Evolutionary conservation across 2,797 vertebrate species (phyloP).

Genomic region (Prionace glauca): DNA sequence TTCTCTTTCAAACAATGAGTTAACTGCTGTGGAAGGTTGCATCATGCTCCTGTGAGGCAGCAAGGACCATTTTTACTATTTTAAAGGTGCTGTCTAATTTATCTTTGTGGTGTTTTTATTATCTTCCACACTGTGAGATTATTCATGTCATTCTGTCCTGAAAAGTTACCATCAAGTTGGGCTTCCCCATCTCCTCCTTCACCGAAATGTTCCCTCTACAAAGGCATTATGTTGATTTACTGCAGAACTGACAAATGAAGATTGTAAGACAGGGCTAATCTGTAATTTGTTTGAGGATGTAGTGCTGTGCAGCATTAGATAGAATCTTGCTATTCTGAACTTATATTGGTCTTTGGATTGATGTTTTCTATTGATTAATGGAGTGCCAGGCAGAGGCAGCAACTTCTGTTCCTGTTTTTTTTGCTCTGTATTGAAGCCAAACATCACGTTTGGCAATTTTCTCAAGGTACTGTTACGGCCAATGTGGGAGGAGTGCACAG

Average conservation of each 20-base stretch:
- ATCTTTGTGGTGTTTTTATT: not conserved
- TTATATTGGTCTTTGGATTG: not conserved
- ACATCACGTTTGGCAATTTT: not conserved
- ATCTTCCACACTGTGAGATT: not conserved
- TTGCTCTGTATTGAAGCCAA: not conserved
- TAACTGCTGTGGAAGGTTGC: not conserved
- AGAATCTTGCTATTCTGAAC: not conserved
- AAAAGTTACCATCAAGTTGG: not conserved
- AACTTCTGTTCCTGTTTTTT: not conserved
- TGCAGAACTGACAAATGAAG: not conserved
- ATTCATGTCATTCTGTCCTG: not conserved
- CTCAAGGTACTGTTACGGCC: too few relatives aligned
- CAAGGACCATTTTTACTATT: not conserved
- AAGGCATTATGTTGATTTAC: not conserved
- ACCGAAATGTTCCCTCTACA: not conserved
- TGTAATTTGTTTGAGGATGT: not conserved
- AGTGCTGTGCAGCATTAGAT: not conserved
- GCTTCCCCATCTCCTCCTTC: not conserved
- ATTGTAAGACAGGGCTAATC: not conserved
- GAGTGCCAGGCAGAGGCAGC: not conserved
- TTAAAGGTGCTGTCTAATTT: not conserved
- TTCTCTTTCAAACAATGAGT: not conserved
- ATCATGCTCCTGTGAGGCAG: not conserved
- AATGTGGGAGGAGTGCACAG: too few relatives aligned
- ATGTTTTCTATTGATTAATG: not conserved